These are phyloP conservation scores for Apocheima hispidaria DNA, from an alignment of 2,888 invertebrate species.

Conservation along the genomic window DNA sequence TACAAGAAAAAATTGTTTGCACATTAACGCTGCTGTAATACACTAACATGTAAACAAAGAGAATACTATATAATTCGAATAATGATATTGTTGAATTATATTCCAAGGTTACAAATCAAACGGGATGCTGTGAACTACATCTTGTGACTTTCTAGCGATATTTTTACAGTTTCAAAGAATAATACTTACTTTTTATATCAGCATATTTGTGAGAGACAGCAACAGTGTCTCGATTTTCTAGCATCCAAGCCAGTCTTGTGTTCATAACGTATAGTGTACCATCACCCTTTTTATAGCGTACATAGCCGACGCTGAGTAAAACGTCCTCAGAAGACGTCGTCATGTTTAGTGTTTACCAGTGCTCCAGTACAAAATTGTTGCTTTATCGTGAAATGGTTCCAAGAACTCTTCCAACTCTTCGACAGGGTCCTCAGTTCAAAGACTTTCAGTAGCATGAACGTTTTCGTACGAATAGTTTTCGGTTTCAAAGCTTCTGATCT, in stretches of 20 bases:
- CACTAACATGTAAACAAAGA: too few relatives aligned
- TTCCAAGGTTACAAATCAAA: not conserved
- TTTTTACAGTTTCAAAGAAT: not conserved
- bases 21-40: too few relatives aligned
- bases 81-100: not conserved
- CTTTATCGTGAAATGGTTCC: slow-evolving; percentile 41
- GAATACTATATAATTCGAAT: not conserved
- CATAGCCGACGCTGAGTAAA: slow-evolving; percentile 95
- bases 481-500: slow-evolving; percentile 13
- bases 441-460: slow-evolving; percentile 9
- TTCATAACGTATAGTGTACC: slow-evolving; percentile 98
- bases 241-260: slow-evolving; percentile 98
- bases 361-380: slow-evolving; percentile 21
- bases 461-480: slow-evolving; percentile 1
- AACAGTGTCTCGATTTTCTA: slow-evolving; percentile 96
- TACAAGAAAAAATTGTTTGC: not conserved
- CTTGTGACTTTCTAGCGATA: not conserved
- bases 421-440: slow-evolving; percentile 32
- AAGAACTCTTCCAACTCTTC: slow-evolving; percentile 50
- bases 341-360: slow-evolving; percentile 77
- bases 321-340: slow-evolving; percentile 98
- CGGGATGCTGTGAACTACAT: not conserved
- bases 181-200: slow-evolving; percentile 95
- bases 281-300: slow-evolving; percentile 98
- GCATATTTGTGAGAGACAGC: slow-evolving; percentile 97